A percentile compares a stretch with the other conserved stretches of the same genome.
Conservation (phyloP, 2,797 vertebrate species). For the Chrysocyon brachyurus region DNA sequence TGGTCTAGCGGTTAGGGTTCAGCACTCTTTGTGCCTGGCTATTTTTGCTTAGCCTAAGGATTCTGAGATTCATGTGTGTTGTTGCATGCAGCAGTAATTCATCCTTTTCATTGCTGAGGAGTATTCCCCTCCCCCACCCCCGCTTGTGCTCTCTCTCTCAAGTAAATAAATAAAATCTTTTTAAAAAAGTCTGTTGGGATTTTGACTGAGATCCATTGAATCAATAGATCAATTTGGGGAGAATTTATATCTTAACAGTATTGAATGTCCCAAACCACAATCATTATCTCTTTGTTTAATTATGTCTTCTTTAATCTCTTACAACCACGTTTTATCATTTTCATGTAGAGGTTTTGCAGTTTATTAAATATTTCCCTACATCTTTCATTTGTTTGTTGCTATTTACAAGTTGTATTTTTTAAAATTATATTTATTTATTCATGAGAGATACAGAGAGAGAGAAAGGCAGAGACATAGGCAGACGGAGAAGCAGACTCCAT, state of each 20-base stretch:
- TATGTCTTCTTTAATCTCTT: conserved; percentile 42
- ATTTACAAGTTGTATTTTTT: neutral
- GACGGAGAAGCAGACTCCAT: too few relatives aligned
- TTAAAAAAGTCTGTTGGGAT: neutral
- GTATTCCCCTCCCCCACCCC: neutral
- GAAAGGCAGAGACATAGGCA: too few relatives aligned
- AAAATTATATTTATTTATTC: too few relatives aligned
- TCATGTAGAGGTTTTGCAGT: conserved; percentile 28
- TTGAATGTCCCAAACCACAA: conserved; percentile 6
- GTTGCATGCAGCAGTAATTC: neutral
- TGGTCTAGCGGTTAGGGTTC: too few relatives aligned
- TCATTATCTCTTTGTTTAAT: conserved; percentile 17
- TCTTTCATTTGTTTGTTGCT: conserved; percentile 49
- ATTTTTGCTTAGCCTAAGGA: conserved; percentile 41
- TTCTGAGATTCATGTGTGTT: conserved; percentile 60
- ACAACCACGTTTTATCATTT: conserved; percentile 16
- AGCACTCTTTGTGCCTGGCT: neutral
- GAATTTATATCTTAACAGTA: conserved; percentile 18
- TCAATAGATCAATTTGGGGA: neutral
- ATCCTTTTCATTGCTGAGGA: conserved; percentile 44
- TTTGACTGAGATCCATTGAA: conserved; percentile 38
- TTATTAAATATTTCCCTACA: conserved; percentile 6
- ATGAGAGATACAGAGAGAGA: too few relatives aligned
- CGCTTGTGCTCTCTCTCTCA: neutral
- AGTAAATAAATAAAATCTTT: neutral